These are phyloP conservation scores for Xylocampa areola DNA, from an alignment of 2,888 invertebrate species.

Conservation along the genomic window DNA sequence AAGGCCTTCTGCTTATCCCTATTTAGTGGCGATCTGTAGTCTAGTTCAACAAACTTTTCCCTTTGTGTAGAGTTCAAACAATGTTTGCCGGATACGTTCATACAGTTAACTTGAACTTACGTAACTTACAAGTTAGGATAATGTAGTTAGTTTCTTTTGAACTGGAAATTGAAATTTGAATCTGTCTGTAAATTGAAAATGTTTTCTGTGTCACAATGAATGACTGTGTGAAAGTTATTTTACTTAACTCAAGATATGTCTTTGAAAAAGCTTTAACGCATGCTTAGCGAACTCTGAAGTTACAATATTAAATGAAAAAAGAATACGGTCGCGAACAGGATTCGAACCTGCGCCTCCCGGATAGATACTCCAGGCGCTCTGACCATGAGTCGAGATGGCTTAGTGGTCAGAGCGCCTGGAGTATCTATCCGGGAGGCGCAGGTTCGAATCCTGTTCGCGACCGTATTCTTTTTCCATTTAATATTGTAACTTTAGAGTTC, in stretches of 20 bases:
- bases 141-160: conserved; percentile 43
- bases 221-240: background rate
- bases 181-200: conserved; percentile 13
- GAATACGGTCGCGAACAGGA: too few relatives aligned
- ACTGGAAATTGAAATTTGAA: conserved; percentile 38
- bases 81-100: conserved; percentile 33
- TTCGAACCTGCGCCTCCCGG: too few relatives aligned
- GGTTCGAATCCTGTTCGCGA: too few relatives aligned
- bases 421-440: too few relatives aligned
- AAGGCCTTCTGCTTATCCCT: conserved; percentile 1
- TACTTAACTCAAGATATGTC: background rate
- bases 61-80: conserved; percentile 36
- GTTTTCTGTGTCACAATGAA: background rate
- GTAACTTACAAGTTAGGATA: conserved; percentile 43
- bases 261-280: too few relatives aligned
- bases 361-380: too few relatives aligned
- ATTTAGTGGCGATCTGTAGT: background rate
- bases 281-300: too few relatives aligned
- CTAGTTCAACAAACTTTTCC: conserved; percentile 24
- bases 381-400: too few relatives aligned
- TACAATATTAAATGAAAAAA: too few relatives aligned
- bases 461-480: too few relatives aligned
- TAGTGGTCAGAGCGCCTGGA: too few relatives aligned
- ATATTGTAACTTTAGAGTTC: too few relatives aligned
- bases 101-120: conserved; percentile 43